Conservation (phyloP, 2,113 vertebrate species). For the Sinocyclocheilus anshuiensis region DNA sequence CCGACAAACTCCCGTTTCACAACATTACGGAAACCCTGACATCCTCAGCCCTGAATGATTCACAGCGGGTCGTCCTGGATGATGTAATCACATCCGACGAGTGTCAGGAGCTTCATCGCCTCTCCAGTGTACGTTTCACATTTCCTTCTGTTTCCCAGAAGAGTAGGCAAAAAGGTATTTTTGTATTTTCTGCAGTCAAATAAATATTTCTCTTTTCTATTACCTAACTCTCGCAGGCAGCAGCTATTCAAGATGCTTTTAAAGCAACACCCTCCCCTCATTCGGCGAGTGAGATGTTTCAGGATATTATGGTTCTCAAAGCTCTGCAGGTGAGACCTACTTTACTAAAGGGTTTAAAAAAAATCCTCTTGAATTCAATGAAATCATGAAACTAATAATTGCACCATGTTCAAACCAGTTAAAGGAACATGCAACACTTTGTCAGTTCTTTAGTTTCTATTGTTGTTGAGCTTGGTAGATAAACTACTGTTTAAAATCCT, state of each 20-base stretch:
- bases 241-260: constrained; percentile 87
- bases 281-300: constrained; percentile 88
- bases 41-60: constrained; percentile 83
- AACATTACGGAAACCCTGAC: constrained; percentile 85
- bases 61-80: constrained; percentile 88
- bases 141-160: neutral
- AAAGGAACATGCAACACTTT: too few species aligned
- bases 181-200: neutral
- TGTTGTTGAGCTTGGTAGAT: too few species aligned
- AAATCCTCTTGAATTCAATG: too few species aligned
- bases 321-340: constrained; percentile 83
- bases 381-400: too few species aligned
- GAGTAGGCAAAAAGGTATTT: neutral
- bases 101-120: constrained; percentile 84
- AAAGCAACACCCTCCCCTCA: constrained; percentile 89
- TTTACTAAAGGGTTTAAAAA: too few species aligned
- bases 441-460: neutral
- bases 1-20: constrained; percentile 72
- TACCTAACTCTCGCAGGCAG: constrained; percentile 71
- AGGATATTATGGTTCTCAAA: constrained; percentile 90
- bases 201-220: neutral
- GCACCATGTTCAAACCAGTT: too few species aligned
- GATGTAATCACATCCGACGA: constrained; percentile 80
- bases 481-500: too few species aligned
- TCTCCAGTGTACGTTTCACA: constrained; percentile 80